Percentiles rank a stretch among this genome's conserved stretches.
phyloP scores from a whole-genome alignment of 2,113 vertebrate genomes.

The Sebastes schlegelii region DNA sequence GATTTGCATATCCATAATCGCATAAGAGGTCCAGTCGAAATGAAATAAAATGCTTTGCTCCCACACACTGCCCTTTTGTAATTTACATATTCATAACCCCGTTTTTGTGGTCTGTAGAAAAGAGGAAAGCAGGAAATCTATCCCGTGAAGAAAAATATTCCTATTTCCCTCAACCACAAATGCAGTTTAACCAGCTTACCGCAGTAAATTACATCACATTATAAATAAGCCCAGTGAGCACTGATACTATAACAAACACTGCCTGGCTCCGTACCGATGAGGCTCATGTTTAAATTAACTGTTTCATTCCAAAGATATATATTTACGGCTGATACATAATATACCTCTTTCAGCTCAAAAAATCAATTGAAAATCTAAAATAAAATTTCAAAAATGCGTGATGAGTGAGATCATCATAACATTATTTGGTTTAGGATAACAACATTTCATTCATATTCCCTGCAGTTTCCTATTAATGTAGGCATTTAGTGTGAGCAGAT shows the following conservation, averaged over 20 bases:
- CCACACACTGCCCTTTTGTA: not conserved
- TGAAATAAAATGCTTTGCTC: constrained; percentile 47
- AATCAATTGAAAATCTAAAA: constrained; percentile 6
- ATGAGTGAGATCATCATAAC: not conserved
- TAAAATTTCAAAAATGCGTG: not conserved
- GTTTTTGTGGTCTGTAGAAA: constrained; percentile 15
- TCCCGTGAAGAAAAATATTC: not conserved
- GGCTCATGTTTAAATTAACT: constrained; percentile 6
- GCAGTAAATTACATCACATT: constrained; percentile 31
- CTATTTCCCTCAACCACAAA: constrained; percentile 24
- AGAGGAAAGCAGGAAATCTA: not conserved
- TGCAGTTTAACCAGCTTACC: constrained; percentile 20
- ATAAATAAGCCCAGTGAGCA: constrained; percentile 48
- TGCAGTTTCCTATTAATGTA: not conserved
- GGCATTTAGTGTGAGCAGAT: constrained; percentile 31
- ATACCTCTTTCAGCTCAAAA: not conserved
- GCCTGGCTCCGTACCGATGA: not conserved
- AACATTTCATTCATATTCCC: constrained; percentile 6
- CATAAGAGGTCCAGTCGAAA: constrained; percentile 42
- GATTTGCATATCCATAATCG: constrained; percentile 62
- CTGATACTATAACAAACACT: constrained; percentile 22
- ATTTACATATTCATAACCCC: constrained; percentile 55
- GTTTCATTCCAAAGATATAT: constrained; percentile 8
- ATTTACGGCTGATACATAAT: constrained; percentile 8
- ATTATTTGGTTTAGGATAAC: not conserved